These are phyloP conservation scores for Petrocephalus sullivani DNA, from an alignment of 2,797 vertebrate genomes.

Conservation along the genomic window DNA sequence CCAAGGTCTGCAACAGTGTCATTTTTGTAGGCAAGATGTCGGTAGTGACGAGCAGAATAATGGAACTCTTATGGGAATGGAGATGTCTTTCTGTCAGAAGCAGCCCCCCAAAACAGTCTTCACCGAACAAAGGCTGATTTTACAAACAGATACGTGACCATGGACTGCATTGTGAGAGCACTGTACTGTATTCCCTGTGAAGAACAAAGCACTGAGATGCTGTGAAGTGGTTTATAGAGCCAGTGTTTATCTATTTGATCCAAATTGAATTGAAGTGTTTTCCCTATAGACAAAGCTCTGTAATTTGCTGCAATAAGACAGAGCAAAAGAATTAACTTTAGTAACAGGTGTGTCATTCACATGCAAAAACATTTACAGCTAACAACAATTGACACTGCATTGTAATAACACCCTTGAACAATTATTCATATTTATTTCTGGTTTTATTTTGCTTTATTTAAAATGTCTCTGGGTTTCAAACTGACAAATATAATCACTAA, in stretches of 20 bases:
- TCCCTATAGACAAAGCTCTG: not conserved
- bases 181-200: not conserved
- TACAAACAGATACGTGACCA: not conserved
- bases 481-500: not conserved
- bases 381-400: too few relatives aligned
- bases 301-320: not conserved
- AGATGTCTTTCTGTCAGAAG: not conserved
- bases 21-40: not conserved
- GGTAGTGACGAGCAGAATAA: not conserved
- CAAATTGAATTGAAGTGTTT: conserved; percentile 1
- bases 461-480: not conserved
- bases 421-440: not conserved
- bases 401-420: not conserved
- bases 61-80: not conserved
- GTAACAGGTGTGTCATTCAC: not conserved
- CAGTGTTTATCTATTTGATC: not conserved
- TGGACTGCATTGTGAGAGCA: not conserved
- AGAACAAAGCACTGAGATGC: not conserved
- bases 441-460: not conserved
- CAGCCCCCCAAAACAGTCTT: not conserved
- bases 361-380: not conserved
- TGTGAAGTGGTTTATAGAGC: not conserved
- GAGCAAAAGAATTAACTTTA: not conserved
- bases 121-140: not conserved
- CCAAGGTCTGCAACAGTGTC: not conserved